Percentiles rank a stretch among this genome's conserved stretches.
These are phyloP conservation scores for Lasiurus cinereus DNA, from an alignment of 2,113 vertebrate genomes.

Conservation along the genomic window DNA sequence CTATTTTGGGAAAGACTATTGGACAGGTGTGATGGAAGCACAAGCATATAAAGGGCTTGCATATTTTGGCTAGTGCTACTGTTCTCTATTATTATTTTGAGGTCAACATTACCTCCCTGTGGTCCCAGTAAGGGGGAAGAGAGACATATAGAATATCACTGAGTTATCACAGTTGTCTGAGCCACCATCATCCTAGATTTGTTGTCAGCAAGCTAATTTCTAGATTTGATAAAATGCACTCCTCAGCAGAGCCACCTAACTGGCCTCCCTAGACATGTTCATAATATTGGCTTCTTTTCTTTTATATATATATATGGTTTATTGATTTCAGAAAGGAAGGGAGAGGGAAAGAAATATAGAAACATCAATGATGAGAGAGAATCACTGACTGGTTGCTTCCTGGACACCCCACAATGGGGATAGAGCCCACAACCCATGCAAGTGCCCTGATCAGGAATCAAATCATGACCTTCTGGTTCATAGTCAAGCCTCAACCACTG, in stretches of 20 bases:
- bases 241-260: background rate
- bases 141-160: background rate
- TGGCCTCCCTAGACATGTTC: background rate
- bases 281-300: background rate
- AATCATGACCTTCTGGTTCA: no score
- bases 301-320: background rate
- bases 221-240: background rate
- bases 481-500: no score
- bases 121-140: background rate
- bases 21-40: background rate
- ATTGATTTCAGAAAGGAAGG: no score
- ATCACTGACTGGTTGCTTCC: no score
- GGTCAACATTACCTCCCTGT: no score
- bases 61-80: background rate
- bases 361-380: no score
- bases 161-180: background rate
- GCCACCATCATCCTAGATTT: background rate
- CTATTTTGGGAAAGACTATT: background rate
- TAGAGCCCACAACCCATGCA: no score
- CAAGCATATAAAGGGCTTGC: background rate
- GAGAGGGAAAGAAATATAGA: no score
- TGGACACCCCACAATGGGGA: no score
- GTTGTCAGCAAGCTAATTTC: background rate
- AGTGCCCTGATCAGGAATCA: no score
- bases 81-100: background rate